Evolutionary conservation across 2,888 invertebrate species (phyloP).

Genomic region (Trachelus stipa): DNA sequence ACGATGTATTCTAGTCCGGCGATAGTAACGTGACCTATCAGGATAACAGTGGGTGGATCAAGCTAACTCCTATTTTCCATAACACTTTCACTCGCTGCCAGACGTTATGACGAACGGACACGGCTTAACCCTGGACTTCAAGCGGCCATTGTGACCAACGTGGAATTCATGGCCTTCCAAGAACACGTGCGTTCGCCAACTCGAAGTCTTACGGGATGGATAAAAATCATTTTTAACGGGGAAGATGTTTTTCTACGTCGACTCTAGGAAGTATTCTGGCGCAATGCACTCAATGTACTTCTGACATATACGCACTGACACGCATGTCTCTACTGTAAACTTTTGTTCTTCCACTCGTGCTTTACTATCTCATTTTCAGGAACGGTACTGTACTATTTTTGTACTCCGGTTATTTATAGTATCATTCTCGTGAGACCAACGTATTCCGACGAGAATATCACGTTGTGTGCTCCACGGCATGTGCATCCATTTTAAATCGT

Average conservation of each 20-base stretch:
- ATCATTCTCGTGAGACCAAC: slow-evolving; percentile 45
- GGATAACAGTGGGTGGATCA: neutral
- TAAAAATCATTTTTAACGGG: neutral
- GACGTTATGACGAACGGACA: neutral
- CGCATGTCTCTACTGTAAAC: neutral
- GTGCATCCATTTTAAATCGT: slow-evolving; percentile 38
- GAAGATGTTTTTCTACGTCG: neutral
- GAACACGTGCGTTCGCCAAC: neutral
- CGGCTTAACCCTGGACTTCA: slow-evolving; percentile 3
- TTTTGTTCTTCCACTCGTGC: neutral
- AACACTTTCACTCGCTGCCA: neutral
- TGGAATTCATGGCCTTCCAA: neutral
- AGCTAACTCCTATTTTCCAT: neutral
- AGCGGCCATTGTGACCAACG: neutral
- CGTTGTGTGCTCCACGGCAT: slow-evolving; percentile 26
- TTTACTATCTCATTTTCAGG: neutral
- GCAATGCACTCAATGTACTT: neutral
- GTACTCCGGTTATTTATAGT: slow-evolving; percentile 48
- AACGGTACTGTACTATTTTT: slow-evolving; percentile 42
- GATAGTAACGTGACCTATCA: neutral
- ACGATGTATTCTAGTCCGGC: neutral
- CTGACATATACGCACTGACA: neutral
- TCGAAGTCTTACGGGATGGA: neutral
- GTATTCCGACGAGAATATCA: slow-evolving; percentile 44
- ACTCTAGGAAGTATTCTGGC: neutral